Conservation (phyloP, 2,113 vertebrate genomes). For the Urocolius indicus region DNA sequence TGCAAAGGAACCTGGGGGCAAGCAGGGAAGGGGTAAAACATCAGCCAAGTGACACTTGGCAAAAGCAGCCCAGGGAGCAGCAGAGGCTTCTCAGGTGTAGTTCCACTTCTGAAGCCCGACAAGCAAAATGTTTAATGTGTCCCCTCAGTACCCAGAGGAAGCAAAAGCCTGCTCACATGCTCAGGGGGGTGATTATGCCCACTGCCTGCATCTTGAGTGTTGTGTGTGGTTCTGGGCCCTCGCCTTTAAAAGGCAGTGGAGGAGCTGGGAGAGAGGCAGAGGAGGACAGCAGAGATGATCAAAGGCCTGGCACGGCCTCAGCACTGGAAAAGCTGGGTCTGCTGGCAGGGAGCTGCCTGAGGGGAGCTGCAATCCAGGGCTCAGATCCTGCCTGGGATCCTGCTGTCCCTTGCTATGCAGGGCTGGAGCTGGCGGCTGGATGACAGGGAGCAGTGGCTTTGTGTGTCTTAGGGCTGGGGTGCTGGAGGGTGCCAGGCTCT, state of each 20-base stretch:
- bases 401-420: fast-evolving
- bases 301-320: background rate
- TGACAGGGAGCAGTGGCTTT: background rate
- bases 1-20: background rate
- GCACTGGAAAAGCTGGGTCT: background rate
- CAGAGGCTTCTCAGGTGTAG: background rate
- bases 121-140: background rate
- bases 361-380: background rate
- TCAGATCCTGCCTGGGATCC: fast-evolving
- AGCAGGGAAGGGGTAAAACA: background rate
- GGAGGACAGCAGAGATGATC: background rate
- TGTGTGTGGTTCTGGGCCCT: background rate
- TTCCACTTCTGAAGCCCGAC: background rate
- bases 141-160: background rate
- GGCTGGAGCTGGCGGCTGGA: background rate
- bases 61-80: background rate
- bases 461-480: background rate
- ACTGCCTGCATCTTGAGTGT: background rate
- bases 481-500: background rate
- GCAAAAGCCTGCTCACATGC: background rate
- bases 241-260: background rate
- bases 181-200: background rate
- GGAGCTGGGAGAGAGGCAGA: background rate
- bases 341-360: background rate
- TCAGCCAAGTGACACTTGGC: background rate